A percentile compares a stretch with the other conserved stretches of the same genome.
Conservation (phyloP, 2,113 vertebrate species). For the Benitochromis conjunctus region DNA sequence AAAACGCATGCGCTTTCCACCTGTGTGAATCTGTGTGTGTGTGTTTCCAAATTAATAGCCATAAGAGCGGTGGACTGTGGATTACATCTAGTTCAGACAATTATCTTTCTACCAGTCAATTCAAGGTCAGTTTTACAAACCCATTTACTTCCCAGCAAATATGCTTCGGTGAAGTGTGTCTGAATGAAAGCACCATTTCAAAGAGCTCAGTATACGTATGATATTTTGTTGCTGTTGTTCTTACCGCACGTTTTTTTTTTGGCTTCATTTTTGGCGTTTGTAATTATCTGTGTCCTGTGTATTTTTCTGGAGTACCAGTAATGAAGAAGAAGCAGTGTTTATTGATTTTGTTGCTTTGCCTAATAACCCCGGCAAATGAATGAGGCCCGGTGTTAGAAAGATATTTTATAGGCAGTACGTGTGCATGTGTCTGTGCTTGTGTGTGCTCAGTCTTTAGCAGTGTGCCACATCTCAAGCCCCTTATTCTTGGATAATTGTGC, state of each 20-base stretch:
- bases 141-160: conserved; percentile 31
- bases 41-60: conserved; percentile 36
- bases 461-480: conserved; percentile 94
- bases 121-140: conserved; percentile 59
- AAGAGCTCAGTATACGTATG: not conserved
- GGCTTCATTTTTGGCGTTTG: not conserved
- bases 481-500: conserved; percentile 99
- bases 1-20: conserved; percentile 31
- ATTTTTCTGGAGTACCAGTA: not conserved
- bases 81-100: conserved; percentile 53
- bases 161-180: conserved; percentile 11
- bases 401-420: conserved; percentile 50
- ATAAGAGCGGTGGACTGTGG: conserved; percentile 49
- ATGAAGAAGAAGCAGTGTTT: not conserved
- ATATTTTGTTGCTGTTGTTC: not conserved
- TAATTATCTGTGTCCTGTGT: not conserved
- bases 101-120: conserved; percentile 50
- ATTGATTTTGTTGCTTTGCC: conserved; percentile 39
- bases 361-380: conserved; percentile 49
- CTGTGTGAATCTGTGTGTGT: not conserved
- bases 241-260: not conserved
- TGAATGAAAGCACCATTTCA: not conserved
- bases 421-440: conserved; percentile 41
- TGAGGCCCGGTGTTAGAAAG: conserved; percentile 49
- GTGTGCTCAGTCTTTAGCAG: conserved; percentile 83